Evolutionary conservation across 1,140 invertebrate species (phyloP), one percentile per base, ranked within the genome.

Genomic region (Caenorhabditis briggsae): DNA sequence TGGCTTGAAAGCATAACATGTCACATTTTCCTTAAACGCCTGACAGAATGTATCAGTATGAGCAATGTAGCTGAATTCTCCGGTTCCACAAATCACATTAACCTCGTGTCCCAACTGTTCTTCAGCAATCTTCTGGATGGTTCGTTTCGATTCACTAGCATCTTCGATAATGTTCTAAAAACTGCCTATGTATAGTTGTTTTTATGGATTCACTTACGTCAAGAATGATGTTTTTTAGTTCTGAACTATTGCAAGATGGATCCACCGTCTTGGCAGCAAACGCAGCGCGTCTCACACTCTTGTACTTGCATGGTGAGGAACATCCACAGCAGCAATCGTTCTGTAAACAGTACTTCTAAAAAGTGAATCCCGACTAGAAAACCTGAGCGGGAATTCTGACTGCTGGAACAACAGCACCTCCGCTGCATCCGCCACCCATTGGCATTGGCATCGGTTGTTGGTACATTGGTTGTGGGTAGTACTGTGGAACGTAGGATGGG

Each of bases 301-400:
- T 86, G 85, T 83, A 88, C 23, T 85, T 82, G 70, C 87, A 88
- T 18, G 87, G 84, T 14, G 83, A 61, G n/a, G 82, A 70, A 50
- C 89, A 90, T 50, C 89, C 89, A 74, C 86, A 88, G 59, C 89
- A 90, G 65, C 89, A 90, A 65, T 90, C 89, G 46, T 89, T 90
- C 89, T 90, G 41, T 20, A 89, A 43, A 83, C 14, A 5, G 9
- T 18, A 11, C 43, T 20, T 43, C 11, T 23, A 41, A 56, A 56
- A 58, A 55, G 1, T 20, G 1, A 14, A 23, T 16, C 20, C 11
- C 7, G 5, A 46, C 16, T 5, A 55, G 18, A 20, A 50, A 33
- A 84, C 83, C 83, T 84, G 85, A 5, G 78, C 78, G 0, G 86
- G 82, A 48, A 87, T 87, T 74, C 43, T 55, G 20, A 55, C 82